Evolutionary conservation across 2,797 vertebrate species (phyloP).

Genomic region (Rallus crepitans): DNA sequence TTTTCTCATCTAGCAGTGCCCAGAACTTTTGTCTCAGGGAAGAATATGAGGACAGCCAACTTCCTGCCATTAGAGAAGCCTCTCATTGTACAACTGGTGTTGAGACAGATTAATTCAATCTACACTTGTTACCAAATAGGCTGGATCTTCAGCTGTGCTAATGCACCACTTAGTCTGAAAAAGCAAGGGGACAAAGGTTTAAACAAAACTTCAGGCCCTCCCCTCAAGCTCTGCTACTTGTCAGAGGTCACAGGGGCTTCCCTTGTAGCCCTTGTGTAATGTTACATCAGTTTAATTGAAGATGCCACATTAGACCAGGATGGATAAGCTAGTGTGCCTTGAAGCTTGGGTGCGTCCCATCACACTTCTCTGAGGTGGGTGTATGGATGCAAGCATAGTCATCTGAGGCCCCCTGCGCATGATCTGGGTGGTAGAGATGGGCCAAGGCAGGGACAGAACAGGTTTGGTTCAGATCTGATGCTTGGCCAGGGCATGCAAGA

Average conservation of each 20-base stretch:
- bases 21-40: conserved; percentile 31
- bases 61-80: conserved; percentile 13
- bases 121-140: not conserved
- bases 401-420: not conserved
- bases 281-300: not conserved
- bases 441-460: not conserved
- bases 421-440: not conserved
- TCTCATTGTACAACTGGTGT: not conserved
- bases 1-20: conserved; percentile 21
- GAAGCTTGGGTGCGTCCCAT: not conserved
- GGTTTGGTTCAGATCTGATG: not conserved
- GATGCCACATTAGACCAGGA: not conserved
- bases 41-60: not conserved
- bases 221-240: not conserved
- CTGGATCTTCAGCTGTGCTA: not conserved
- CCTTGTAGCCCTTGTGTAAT: not conserved
- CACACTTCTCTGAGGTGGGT: not conserved
- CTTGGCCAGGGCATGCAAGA: not conserved
- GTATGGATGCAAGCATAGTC: not conserved
- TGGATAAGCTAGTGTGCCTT: not conserved
- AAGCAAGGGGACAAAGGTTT: not conserved
- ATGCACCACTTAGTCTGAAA: not conserved
- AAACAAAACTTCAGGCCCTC: not conserved
- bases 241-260: not conserved
- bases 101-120: not conserved